A percentile compares a stretch with the other conserved stretches of the same genome.
Evolutionary conservation across 1,140 invertebrate species (phyloP).

Genomic region (Bombus polaris): DNA sequence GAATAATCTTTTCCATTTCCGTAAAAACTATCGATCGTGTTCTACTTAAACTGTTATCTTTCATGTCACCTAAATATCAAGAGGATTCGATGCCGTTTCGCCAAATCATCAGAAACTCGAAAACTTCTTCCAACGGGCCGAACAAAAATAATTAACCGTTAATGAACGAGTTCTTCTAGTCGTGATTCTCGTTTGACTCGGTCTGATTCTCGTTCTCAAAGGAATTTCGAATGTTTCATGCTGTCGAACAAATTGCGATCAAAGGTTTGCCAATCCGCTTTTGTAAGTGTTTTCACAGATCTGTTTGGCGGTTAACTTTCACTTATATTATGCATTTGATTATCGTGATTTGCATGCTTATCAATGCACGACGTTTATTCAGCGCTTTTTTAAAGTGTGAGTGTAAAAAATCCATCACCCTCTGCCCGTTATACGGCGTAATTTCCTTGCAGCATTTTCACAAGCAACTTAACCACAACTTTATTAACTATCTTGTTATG

Average conservation of each 20-base stretch:
- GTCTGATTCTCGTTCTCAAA: conserved; percentile 63
- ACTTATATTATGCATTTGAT: too few species aligned
- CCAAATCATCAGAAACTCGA: conserved; percentile 23
- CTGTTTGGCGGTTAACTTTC: too few species aligned
- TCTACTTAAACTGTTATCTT: conserved; percentile 16
- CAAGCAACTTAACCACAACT: too few species aligned
- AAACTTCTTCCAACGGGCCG: conserved; percentile 64
- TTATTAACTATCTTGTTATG: not conserved
- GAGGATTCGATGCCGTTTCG: conserved; percentile 21
- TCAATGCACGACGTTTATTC: too few species aligned
- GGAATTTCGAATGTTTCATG: conserved; percentile 27
- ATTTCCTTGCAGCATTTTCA: too few species aligned
- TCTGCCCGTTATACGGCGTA: too few species aligned
- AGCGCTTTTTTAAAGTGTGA: too few species aligned
- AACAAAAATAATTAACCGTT: conserved; percentile 78
- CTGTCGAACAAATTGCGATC: conserved; percentile 23
- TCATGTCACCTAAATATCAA: conserved; percentile 26
- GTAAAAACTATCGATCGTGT: conserved; percentile 6
- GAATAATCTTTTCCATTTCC: not conserved
- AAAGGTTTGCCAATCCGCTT: not conserved
- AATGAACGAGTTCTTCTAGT: conserved; percentile 69
- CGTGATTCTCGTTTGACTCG: conserved; percentile 50
- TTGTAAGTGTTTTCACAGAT: not conserved
- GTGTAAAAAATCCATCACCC: too few species aligned
- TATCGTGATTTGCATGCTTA: too few species aligned